Evolutionary conservation across 2,113 vertebrate species (phyloP).

Genomic region (Chitala chitala): DNA sequence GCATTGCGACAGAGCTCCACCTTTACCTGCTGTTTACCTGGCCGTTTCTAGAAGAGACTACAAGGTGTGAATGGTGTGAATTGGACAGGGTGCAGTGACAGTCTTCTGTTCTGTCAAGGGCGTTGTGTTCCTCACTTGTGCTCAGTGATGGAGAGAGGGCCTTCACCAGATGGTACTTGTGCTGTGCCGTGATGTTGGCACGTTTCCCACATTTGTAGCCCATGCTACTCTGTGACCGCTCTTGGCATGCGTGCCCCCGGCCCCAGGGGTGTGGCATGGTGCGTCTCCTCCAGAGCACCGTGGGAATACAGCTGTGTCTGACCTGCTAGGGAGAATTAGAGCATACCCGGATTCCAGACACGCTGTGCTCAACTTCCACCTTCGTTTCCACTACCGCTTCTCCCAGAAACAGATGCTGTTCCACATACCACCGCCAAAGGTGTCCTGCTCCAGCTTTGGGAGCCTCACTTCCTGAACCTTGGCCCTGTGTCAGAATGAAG

Average conservation of each 20-base stretch:
- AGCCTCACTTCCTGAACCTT: background rate
- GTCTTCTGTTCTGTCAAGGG: background rate
- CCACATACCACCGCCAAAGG: background rate
- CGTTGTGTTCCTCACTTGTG: background rate
- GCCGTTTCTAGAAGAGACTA: background rate
- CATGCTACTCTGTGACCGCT: background rate
- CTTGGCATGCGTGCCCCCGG: background rate
- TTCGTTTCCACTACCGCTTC: background rate
- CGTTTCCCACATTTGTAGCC: background rate
- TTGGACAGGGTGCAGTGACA: background rate
- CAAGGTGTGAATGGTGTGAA: constrained; percentile 10
- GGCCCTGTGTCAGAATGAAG: too few species aligned
- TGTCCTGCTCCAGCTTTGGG: background rate
- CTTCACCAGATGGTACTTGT: background rate
- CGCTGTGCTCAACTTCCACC: background rate
- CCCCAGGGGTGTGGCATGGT: background rate
- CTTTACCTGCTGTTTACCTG: background rate
- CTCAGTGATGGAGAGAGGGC: background rate
- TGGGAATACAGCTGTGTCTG: background rate
- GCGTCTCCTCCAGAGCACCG: background rate
- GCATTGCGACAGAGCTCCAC: background rate
- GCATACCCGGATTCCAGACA: background rate
- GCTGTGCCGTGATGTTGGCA: background rate
- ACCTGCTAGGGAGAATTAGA: background rate
- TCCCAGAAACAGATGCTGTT: background rate